A percentile compares a stretch with the other conserved stretches of the same genome.
These are phyloP conservation scores for Enteromius radiatus DNA, from an alignment of 2,797 vertebrate genomes.

Conservation along the genomic window DNA sequence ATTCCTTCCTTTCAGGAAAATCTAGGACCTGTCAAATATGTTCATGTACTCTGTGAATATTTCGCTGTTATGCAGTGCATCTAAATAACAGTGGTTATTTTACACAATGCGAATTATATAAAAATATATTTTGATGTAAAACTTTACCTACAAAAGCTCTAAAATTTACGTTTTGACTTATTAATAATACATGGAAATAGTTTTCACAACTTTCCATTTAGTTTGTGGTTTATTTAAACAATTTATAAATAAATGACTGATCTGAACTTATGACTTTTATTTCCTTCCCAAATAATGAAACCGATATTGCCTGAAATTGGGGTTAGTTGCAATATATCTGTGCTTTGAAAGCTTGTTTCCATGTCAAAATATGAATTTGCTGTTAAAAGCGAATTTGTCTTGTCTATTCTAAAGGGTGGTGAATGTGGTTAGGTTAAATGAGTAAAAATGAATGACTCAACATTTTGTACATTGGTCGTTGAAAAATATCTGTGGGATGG, in stretches of 20 bases:
- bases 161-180: neutral
- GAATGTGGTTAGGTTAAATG: conserved; percentile 40
- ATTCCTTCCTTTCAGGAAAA: neutral
- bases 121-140: too few species aligned
- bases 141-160: neutral
- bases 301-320: conserved; percentile 42
- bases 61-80: neutral
- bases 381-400: conserved; percentile 22
- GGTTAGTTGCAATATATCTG: conserved; percentile 28
- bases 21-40: conserved; percentile 6
- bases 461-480: neutral
- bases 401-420: conserved; percentile 26
- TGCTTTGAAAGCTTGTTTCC: conserved; percentile 33
- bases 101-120: neutral
- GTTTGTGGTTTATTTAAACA: neutral
- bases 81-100: neutral
- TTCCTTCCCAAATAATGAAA: conserved; percentile 37
- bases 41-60: neutral
- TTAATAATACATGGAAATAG: neutral
- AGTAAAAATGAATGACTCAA: conserved; percentile 42
- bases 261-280: conserved; percentile 18
- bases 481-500: conserved; percentile 45
- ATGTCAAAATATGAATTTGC: conserved; percentile 40
- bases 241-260: neutral
- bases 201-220: conserved; percentile 1